Base-by-base conservation (phyloP, 2,797 vertebrate species). In the Margarornis squamiger region DNA sequence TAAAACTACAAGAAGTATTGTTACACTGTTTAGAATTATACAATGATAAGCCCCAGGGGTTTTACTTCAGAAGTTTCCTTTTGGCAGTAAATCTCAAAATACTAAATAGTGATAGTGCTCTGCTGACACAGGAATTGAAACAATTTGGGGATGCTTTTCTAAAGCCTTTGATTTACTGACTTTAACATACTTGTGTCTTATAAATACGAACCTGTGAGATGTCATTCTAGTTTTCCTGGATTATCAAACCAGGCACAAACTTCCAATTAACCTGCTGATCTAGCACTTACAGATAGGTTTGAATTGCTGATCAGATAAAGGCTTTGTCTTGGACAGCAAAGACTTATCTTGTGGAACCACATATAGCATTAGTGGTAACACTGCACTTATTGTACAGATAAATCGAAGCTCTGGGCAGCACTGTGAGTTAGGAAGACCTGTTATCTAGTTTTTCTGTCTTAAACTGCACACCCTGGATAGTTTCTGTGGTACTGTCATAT, bases 101-200 rank as follows among this genome's bases (percentile, higher is more conserved):
- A 55, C 72, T 76, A 49, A 95, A 91, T 34, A 89, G 76, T 36
- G 52, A 72, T 61, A 84, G 58, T 5, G 3, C 15, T 92, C n/a
- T 89, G 76, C 59, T 96, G 90, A 87, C 93, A 93, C 9, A 86
- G 59, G 90, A 91, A 91, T 86, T 88, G 88, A 91, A 96, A 88
- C 57, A 75, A 93, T 88, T 94, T 87, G 61, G 85, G n/a, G 41
- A 88, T 63, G 79, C 51, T 94, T 95, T 81, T 90, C 66, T 43
- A 45, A 93, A 71, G 51, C 36, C 66, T 91, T 90, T 94, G 82
- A 90, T 90, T 86, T 94, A 29, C 59, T 97, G 94, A 96, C 88
- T 90, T 92, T 76, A 57, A 19, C 82, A 88, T 80, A 80, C 29
- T 84, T 92, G 61, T 72, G 32, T 63, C 52, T 85, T 94, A 88